phyloP scores from a whole-genome alignment of 2,797 vertebrate genomes.

The Sphenodon punctatus region DNA sequence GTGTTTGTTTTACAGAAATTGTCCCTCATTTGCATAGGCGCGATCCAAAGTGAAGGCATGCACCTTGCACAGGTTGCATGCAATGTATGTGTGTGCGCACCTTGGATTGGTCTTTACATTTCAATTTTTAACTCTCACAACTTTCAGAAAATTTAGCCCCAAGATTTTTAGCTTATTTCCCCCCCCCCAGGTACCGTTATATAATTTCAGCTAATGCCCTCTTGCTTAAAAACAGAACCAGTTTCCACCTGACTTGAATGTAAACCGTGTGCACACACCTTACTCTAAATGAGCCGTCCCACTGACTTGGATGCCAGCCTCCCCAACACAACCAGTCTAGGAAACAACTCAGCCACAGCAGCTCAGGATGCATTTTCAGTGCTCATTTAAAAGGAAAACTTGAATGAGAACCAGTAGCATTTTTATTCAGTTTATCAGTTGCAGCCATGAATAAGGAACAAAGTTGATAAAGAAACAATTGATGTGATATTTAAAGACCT shows the following conservation, averaged over 20 bases:
- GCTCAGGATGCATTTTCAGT: neutral
- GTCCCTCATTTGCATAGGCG: neutral
- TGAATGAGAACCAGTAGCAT: conserved; percentile 10
- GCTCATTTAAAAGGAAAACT: neutral
- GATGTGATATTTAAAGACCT: accelerated
- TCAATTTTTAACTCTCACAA: neutral
- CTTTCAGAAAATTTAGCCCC: neutral
- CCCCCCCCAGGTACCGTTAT: neutral
- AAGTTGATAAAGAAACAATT: neutral
- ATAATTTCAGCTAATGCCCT: neutral
- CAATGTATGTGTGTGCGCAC: too few species aligned
- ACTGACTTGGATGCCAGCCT: neutral
- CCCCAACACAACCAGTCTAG: neutral
- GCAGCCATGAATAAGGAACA: neutral
- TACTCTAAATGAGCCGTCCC: neutral
- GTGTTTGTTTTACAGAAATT: neutral
- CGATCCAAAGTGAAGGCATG: too few species aligned
- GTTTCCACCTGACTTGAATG: too few species aligned
- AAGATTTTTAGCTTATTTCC: neutral
- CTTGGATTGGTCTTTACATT: too few species aligned
- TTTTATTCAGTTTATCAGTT: neutral
- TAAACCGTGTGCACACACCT: neutral
- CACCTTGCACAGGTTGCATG: too few species aligned
- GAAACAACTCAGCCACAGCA: neutral
- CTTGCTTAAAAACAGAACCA: neutral